Base-by-base conservation (phyloP, 2,113 vertebrate species). In the Brevimyrus niger region DNA sequence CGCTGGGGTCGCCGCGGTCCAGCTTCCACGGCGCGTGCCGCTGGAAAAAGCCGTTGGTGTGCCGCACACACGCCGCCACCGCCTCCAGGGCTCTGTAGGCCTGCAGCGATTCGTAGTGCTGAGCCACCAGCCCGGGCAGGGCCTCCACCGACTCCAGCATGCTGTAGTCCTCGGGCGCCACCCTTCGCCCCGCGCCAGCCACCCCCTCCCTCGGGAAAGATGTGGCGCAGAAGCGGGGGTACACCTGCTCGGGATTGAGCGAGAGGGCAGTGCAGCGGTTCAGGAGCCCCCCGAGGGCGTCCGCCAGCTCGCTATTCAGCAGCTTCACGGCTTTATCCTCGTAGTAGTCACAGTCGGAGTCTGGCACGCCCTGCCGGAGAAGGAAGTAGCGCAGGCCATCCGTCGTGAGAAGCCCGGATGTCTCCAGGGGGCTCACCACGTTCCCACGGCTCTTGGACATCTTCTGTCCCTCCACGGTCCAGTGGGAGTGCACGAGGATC, bases 371-470 rank as follows among this genome's bases (percentile, higher is more conserved):
- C 92, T 98, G 98, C 44, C 98, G 95, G 6, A 99, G 96, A 15
- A 99, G 96, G 42, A 99, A 99, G 92, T 99, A 99, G 86, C 98
- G 96, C 55, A 99, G 94, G 0, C 98, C 98, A 0, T 99, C 98
- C 35, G 95, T 93, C 0, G 97, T 96, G 89, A 97, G 98, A 69
- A 65, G 94, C 3, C 88, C 91, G 0, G 97, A 88, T 11, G 96
- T 96, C 27, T 95, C 91, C 0, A 89, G 1, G 0, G 98, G 98
- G 69, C 98, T 96, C 1, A 99, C 92, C 89, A 98, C 97, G 0
- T 99, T 99, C 9, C 97, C 97, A 90, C 98, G 88, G 94, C 98
- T 99, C 92, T 99, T 99, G 50, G 98, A 99, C 98, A 99, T 99
- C 94, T 99, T 99, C 92, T 97, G 97, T 17, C 97, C 97, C 17